Evolutionary conservation across 2,113 vertebrate genomes (phyloP), one percentile per base, ranked within the genome.

Genomic region (Poeciliopsis turrubarensis): DNA sequence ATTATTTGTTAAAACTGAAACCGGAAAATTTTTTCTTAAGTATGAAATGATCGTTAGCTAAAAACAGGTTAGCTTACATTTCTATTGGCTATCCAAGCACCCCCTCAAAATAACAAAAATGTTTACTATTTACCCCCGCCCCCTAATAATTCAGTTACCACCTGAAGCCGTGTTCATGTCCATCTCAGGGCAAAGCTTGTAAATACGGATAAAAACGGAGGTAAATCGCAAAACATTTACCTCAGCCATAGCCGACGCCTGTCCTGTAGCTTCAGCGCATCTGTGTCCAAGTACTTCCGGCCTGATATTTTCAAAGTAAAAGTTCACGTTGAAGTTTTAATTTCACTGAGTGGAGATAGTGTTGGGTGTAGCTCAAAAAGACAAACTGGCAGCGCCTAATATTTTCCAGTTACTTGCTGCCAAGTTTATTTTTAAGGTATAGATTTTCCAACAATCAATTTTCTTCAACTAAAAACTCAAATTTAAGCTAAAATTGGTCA

Each of bases 211-310:
- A 11, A 34, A 51, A 67, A 19, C 11, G 5, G 65, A 68, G 29
- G 2, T 29, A 67, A 70, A 34, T 6, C 3, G 1, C 6, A 1
- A 29, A 70, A 39, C 29, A 1, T 41, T 85, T 73, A 94, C 93
- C 91, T 94, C 93, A 68, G 92, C 93, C 93, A 94, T 94, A 25
- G 67, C 83, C 44, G 80, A 89, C 57, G 76, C 51, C 72, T 39
- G 51, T 51, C 39, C 65, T 19, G 26, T 2, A 17, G 68, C 31
- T 68, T 34, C 5, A 34, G 5, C 44, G 22, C 44, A 27, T 63
- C 63, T 5, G 54, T 30, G 3, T 44, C 15, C 22, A 8, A 68
- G 9, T 30, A 81, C 25, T 83, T 85, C 87, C 82, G 72, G 66
- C 0, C 3, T 1, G 6, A 0, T 0, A 1, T 11, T 82, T 89